Evolutionary conservation across 2,113 vertebrate genomes (phyloP), one percentile per base, ranked within the genome.

Genomic region (Cavia aperea): DNA sequence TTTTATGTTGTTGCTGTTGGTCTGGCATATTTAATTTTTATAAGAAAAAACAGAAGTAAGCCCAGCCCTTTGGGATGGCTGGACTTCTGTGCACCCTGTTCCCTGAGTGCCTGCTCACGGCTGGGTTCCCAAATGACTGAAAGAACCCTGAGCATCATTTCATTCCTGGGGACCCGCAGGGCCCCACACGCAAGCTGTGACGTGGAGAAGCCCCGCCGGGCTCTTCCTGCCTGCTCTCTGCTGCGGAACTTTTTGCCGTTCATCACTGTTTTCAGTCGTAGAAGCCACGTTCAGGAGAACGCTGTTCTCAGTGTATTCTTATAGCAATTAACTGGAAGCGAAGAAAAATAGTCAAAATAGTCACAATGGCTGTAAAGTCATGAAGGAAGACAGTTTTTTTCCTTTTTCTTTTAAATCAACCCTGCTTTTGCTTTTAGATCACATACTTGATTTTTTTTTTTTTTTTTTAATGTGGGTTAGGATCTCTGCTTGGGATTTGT

Each of bases 251-350:
- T 95, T 92, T 88, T 21, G 56, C 86, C 49, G 79, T 94, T 95
- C 88, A 82, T 96, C 89, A 97, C 97, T 96, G 95, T 96, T 97
- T 96, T 97, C 93, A 93, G 81, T 94, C 92, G 84, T 92, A 89
- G 93, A 95, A 96, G 96, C 95, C 85, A 93, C 95, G 60, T 89
- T 89, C 72, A 92, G 92, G 91, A 83, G 93, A 96, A 93, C 88
- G 29, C 65, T 72, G 85, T 36, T 95, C 91, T 93, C 63, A 86
- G 46, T 84, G 86, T 90, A 78, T 78, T 23, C 72, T 86, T 93
- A 84, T 33, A 91, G 92, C 84, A 91, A 78, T 51, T 60, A 84
- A 79, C 78, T 93, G 43, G 46, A 92, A n/a, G 16, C 87, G 77
- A 78, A 95, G 10, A 90, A 15, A 46, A 81, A 63, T 93, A 58